These are phyloP conservation scores for Tetrapedia diversipes DNA, from an alignment of 2,888 invertebrate genomes.

Conservation along the genomic window DNA sequence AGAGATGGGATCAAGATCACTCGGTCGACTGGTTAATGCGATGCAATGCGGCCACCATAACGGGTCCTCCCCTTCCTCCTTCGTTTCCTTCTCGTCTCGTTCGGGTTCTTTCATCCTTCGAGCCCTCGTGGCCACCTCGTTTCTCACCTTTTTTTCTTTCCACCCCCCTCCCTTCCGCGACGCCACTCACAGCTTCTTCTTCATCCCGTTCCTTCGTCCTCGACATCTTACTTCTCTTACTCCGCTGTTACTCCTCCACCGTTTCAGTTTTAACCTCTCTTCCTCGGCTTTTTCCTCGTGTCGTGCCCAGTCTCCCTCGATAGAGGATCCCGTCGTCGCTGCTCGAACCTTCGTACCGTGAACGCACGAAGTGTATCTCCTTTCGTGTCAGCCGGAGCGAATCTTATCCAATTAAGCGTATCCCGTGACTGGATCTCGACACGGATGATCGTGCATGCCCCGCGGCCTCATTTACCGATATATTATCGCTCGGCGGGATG, in stretches of 20 bases:
- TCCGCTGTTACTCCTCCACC: constrained; percentile 8
- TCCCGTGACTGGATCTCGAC: constrained; percentile 30
- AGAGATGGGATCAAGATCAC: constrained; percentile 79
- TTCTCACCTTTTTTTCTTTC: constrained; percentile 47
- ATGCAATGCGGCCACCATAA: constrained; percentile 77
- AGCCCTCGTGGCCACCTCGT: constrained; percentile 26
- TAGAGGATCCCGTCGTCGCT: background rate
- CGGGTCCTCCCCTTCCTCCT: constrained; percentile 59
- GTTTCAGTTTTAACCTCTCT: constrained; percentile 15
- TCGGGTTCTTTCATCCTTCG: constrained; percentile 34
- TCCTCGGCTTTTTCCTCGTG: constrained; percentile 21
- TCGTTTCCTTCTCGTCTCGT: constrained; percentile 13
- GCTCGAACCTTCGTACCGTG: constrained; percentile 2
- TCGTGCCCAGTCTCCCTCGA: background rate
- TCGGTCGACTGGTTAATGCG: constrained; percentile 81
- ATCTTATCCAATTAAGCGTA: constrained; percentile 36
- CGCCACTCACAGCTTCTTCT: constrained; percentile 16
- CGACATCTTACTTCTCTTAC: constrained; percentile 31
- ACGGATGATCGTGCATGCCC: constrained; percentile 42
- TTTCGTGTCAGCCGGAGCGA: constrained; percentile 6
- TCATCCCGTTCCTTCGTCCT: constrained; percentile 10
- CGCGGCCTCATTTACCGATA: too few species aligned
- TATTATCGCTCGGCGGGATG: too few species aligned
- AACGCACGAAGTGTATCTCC: background rate
- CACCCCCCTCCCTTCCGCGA: too few species aligned